phyloP scores from a whole-genome alignment of 2,113 vertebrate species.

The Catharus fuscescens region DNA sequence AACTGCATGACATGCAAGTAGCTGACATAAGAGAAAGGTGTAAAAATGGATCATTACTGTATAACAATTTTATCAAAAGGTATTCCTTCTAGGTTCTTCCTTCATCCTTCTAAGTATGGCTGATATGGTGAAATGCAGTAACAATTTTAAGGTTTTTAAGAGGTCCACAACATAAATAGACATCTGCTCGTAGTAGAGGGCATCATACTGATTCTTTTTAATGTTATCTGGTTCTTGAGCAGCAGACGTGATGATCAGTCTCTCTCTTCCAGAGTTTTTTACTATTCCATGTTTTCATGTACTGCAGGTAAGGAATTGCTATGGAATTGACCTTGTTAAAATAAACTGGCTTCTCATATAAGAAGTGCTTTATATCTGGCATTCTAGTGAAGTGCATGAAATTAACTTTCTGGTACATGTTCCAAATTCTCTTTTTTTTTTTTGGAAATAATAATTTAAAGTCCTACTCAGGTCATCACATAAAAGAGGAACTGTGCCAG shows the following conservation, averaged over 20 bases:
- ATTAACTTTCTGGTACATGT: neutral
- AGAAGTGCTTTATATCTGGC: neutral
- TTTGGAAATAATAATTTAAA: neutral
- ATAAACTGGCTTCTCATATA: neutral
- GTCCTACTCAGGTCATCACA: neutral
- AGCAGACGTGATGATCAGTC: neutral
- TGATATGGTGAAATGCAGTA: neutral
- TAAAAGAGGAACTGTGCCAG: neutral
- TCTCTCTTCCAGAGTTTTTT: neutral
- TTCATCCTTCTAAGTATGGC: neutral
- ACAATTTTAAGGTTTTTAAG: neutral
- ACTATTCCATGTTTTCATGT: neutral
- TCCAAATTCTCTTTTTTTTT: neutral
- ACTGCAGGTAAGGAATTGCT: neutral
- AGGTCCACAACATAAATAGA: neutral
- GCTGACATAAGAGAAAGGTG: neutral
- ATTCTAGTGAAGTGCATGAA: neutral
- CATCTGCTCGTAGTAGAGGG: neutral
- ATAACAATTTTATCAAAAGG: neutral
- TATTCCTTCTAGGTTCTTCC: neutral
- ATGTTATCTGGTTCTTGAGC: neutral
- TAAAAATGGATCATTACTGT: neutral
- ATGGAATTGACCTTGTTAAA: neutral
- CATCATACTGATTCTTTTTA: neutral
- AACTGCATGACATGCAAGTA: neutral